These are phyloP conservation scores for Spheniscus humboldti DNA, from an alignment of 2,797 vertebrate genomes.

Conservation along the genomic window DNA sequence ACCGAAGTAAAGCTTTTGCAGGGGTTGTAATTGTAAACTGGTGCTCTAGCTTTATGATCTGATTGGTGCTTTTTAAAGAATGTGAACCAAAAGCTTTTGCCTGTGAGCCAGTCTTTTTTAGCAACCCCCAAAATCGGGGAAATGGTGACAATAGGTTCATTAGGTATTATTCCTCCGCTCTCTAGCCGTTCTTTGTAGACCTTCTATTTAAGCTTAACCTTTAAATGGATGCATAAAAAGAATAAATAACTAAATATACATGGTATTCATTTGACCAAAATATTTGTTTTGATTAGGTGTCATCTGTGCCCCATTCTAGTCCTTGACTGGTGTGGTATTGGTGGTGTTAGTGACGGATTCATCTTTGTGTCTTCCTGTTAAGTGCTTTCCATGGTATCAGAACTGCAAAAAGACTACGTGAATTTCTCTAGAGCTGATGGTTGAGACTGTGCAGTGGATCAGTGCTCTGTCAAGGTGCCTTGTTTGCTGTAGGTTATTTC, in stretches of 20 bases:
- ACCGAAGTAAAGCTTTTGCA: background rate
- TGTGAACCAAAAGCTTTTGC: background rate
- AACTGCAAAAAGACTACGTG: background rate
- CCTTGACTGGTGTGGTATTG: background rate
- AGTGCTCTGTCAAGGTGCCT: slow-evolving; percentile 1
- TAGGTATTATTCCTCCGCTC: background rate
- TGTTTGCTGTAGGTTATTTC: slow-evolving; percentile 29
- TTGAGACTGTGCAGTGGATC: background rate
- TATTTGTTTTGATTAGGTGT: background rate
- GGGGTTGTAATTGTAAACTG: background rate
- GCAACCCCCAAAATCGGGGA: background rate
- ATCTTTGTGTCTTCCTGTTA: background rate
- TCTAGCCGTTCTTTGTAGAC: background rate
- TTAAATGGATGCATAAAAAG: background rate
- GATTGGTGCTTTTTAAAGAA: background rate
- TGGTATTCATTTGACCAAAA: background rate
- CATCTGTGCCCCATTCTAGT: background rate
- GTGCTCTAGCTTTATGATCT: background rate
- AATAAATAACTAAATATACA: background rate
- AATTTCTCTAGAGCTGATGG: background rate
- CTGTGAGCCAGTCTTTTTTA: background rate
- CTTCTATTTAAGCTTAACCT: background rate
- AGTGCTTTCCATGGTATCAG: background rate
- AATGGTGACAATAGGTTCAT: background rate
- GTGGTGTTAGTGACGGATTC: background rate